Percentiles rank a stretch among this genome's conserved stretches.
Evolutionary conservation across 2,888 invertebrate genomes (phyloP).

Genomic region (Lucinisca nassula): DNA sequence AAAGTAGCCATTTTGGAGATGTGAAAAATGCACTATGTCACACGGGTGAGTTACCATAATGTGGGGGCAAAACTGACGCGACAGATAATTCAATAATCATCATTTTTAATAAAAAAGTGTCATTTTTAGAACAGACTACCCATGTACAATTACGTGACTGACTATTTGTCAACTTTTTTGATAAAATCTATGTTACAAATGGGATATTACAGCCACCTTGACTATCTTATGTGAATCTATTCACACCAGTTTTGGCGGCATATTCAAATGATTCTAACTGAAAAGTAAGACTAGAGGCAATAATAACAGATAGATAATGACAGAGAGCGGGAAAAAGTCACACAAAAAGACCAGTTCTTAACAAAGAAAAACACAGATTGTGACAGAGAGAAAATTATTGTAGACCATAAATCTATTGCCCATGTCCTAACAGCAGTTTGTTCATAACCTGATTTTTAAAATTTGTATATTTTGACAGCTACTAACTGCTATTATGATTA

Average conservation of each 20-base stretch:
- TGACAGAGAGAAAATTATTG: neutral
- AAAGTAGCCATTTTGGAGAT: too few species aligned
- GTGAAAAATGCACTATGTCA: too few species aligned
- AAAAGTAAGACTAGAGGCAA: neutral
- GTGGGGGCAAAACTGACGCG: neutral
- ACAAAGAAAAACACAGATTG: neutral
- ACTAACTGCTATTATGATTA: neutral
- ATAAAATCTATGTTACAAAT: conserved; percentile 14
- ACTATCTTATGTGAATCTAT: conserved; percentile 7
- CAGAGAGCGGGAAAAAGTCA: neutral
- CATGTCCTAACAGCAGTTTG: neutral
- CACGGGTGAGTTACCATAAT: too few species aligned
- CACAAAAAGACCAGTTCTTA: neutral
- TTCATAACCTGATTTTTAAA: neutral
- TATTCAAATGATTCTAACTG: conserved; percentile 2
- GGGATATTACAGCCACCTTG: neutral
- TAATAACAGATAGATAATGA: neutral
- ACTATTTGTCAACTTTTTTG: conserved; percentile 16
- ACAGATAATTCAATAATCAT: neutral
- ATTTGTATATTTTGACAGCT: conserved; percentile 44
- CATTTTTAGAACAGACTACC: neutral
- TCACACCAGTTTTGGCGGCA: neutral
- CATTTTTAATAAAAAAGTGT: neutral
- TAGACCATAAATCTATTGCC: neutral
- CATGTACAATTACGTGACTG: neutral